These are phyloP conservation scores for Microcebus griseorufus DNA, from an alignment of 2,113 vertebrate genomes.

Conservation along the genomic window DNA sequence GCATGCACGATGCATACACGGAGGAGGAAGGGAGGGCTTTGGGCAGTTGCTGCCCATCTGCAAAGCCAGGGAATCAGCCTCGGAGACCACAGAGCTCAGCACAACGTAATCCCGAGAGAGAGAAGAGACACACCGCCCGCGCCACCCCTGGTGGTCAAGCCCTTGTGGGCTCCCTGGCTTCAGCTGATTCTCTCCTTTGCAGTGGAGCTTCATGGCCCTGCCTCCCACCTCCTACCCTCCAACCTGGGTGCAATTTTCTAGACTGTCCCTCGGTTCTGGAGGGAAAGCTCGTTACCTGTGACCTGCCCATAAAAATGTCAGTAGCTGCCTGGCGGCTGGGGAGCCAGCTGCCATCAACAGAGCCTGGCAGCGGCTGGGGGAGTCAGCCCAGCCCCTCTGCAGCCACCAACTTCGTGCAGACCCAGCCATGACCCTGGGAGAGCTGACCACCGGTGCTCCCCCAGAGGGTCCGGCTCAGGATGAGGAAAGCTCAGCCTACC, in stretches of 20 bases:
- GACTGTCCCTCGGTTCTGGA: constrained; percentile 77
- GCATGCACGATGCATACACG: too few species aligned
- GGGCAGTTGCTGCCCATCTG: neutral
- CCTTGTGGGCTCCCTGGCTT: neutral
- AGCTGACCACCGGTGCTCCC: rapidly evolving
- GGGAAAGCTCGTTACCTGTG: constrained; percentile 77
- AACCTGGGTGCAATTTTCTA: constrained; percentile 73
- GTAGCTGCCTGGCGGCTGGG: neutral
- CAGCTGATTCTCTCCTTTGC: neutral
- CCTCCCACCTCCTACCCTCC: neutral
- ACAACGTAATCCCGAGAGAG: neutral
- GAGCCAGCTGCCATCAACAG: neutral
- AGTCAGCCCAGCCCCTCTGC: neutral
- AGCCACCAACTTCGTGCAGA: neutral
- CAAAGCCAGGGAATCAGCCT: neutral
- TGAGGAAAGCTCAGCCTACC: neutral
- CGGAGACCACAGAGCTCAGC: neutral
- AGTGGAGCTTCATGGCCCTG: neutral
- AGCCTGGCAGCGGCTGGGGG: neutral
- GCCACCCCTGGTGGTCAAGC: neutral
- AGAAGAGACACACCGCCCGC: neutral
- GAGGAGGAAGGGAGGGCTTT: neutral
- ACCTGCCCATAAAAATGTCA: constrained; percentile 70
- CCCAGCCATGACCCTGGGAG: neutral
- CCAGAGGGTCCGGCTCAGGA: neutral